These are phyloP conservation scores for Amphiprion clarkii DNA, from an alignment of 2,797 vertebrate genomes.

Conservation along the genomic window DNA sequence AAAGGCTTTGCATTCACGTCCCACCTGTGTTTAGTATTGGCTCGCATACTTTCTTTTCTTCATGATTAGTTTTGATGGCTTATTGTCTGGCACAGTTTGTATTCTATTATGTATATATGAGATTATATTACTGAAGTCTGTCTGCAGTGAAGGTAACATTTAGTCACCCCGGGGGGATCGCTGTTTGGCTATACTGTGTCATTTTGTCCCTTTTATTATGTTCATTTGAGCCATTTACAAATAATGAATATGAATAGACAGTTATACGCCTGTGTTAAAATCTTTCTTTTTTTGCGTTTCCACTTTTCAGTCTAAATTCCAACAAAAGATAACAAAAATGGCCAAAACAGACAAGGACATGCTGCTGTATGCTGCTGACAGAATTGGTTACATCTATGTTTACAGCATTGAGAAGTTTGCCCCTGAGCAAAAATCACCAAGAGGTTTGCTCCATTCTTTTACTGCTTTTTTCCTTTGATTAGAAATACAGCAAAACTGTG, in stretches of 20 bases:
- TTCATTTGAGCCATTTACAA: slow-evolving; percentile 3
- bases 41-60: slow-evolving; percentile 7
- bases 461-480: not conserved
- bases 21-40: slow-evolving; percentile 10
- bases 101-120: not conserved
- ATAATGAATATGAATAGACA: slow-evolving; percentile 17
- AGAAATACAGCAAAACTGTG: not conserved
- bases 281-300: slow-evolving; percentile 7
- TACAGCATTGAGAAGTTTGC: slow-evolving; percentile 72
- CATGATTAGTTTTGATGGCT: slow-evolving; percentile 30
- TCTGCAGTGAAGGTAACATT: slow-evolving; percentile 24
- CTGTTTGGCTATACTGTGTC: not conserved
- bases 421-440: slow-evolving; percentile 63
- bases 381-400: slow-evolving; percentile 71
- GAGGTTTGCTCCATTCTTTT: slow-evolving; percentile 35
- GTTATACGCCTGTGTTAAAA: not conserved
- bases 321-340: slow-evolving; percentile 79
- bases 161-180: slow-evolving; percentile 12
- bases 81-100: slow-evolving; percentile 10
- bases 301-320: slow-evolving; percentile 71
- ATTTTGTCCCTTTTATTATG: slow-evolving; percentile 21
- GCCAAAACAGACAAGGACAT: slow-evolving; percentile 64
- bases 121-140: slow-evolving; percentile 23
- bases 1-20: not conserved
- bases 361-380: slow-evolving; percentile 72